Base-by-base conservation (phyloP, 2,888 invertebrate genomes). In the Ormyrus thymus region DNA sequence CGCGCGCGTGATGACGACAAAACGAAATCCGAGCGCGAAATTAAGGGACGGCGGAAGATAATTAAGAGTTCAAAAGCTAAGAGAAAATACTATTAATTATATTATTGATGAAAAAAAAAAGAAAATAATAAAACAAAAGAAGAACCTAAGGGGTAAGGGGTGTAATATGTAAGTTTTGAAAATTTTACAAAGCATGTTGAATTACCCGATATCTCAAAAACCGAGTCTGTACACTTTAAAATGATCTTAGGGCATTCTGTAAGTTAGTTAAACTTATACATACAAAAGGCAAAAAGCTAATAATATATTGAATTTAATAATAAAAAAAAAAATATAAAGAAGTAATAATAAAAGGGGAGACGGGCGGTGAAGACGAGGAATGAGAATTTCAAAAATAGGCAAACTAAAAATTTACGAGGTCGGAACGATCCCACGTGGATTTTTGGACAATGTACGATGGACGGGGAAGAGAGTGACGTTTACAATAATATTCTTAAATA, bases 171-270 rank as follows among this genome's bases (percentile, higher is more conserved):
- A 86, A 86, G 84, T 88, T 87, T 88, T 84, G 86, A 87, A 83
- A 84, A 86, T 86, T 87, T 87, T 88, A 87, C 85, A 85, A 86
- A 85, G 82, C 81, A 82, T 83, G 83, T 84, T 82, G 80, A 82
- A 82, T 82, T 76, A 82, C 81, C 82, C 79, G 79, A 82, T 81
- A 82, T 84, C 83, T 83, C 82, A 81, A 84, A 84, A 71, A 83
- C 78, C 81, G 83, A 85, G 84, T 85, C 84, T 85, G 84, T 85
- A 86, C 83, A 83, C 82, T 83, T 81, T 75, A 78, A 71, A 82
- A 85, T 85, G 85, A 85, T 85, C 83, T 86, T 86, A 86, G 85
- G 84, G 85, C 86, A 85, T 85, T 86, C 84, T 83, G 81, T 85
- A 85, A 86, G 82, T 84, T 85, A 85, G 83, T 83, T 83, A 83